These are phyloP conservation scores for Pseudopipra pipra DNA, from an alignment of 2,113 vertebrate genomes.

Conservation along the genomic window DNA sequence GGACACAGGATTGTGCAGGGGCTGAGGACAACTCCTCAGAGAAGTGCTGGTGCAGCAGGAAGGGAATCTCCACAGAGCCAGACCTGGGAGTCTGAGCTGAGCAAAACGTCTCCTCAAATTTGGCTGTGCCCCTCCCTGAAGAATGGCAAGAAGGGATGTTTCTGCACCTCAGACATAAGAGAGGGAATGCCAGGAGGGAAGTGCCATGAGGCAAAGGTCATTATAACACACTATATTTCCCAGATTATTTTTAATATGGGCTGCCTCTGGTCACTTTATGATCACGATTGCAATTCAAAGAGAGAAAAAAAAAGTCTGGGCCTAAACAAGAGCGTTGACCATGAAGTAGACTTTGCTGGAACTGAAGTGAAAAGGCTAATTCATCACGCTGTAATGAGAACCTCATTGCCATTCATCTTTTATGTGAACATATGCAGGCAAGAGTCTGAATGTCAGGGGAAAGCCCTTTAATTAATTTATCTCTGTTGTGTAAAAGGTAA, in stretches of 20 bases:
- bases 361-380: constrained; percentile 50
- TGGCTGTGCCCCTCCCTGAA: background rate
- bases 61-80: background rate
- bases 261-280: background rate
- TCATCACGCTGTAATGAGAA: constrained; percentile 52
- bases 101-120: fast-evolving
- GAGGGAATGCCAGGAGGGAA: background rate
- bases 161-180: background rate
- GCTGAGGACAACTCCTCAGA: background rate
- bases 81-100: background rate
- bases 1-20: background rate
- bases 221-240: background rate
- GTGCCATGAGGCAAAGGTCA: background rate
- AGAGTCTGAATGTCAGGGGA: constrained; percentile 32
- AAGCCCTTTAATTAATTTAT: constrained; percentile 59
- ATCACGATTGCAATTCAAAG: background rate
- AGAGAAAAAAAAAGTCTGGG: background rate
- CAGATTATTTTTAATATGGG: too few species aligned
- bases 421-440: constrained; percentile 37
- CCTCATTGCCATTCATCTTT: constrained; percentile 59
- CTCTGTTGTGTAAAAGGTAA: constrained; percentile 48
- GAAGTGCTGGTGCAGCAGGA: background rate
- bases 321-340: constrained; percentile 25
- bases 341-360: constrained; percentile 24
- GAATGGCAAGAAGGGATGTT: background rate